Base-by-base conservation (phyloP, 2,797 vertebrate genomes). In the Pagetopsis macropterus region DNA sequence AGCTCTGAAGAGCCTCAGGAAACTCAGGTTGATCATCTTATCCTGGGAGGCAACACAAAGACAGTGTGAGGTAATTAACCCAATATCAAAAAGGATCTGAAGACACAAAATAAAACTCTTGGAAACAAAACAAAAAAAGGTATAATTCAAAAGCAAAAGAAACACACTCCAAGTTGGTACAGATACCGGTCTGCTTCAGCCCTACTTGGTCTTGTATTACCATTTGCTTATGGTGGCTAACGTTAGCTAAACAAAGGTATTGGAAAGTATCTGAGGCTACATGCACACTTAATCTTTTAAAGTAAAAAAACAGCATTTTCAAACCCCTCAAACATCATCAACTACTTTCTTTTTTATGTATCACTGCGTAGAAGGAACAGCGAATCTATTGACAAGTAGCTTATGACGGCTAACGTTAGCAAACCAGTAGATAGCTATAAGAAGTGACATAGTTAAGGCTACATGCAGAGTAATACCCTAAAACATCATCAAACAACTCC, bases 1-100 rank as follows among this genome's bases (percentile, higher is more conserved):
- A 0, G 98, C 98, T 60, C 98, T 92, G 91, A 99, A 99, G 54
- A 99, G 94, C 68, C 97, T 91, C 84, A 99, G 92, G 86, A 99
- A 98, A 88, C 98, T 99, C 84, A 99, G 93, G 93, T 99, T 99
- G 93, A 99, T 97, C 93, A 96, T 94, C 88, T 97, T 98, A 92
- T 98, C 94, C 97, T 98, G 93, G 16, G 70, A 69, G 48, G 74
- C 33, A 79, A 54, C 52, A 57, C 16, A 62, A 21, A 19, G 15
- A 63, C n/a, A 50, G 5, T 19, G 45, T 71, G 7, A 80, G 9
- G 15, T 13, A 48, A 48, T 23, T 8, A 0, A 23, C 3, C 2
- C 31, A 44, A 40, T 37, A 57, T 43, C 33, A 48, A 37, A 37
- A 19, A 6, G 2, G 2, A 59, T 45, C 50, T 40, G 27, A 43